Percentiles rank a stretch among this genome's conserved stretches.
These are phyloP conservation scores for Tetramorium simillimum DNA, from an alignment of 1,140 invertebrate species.

Conservation along the genomic window DNA sequence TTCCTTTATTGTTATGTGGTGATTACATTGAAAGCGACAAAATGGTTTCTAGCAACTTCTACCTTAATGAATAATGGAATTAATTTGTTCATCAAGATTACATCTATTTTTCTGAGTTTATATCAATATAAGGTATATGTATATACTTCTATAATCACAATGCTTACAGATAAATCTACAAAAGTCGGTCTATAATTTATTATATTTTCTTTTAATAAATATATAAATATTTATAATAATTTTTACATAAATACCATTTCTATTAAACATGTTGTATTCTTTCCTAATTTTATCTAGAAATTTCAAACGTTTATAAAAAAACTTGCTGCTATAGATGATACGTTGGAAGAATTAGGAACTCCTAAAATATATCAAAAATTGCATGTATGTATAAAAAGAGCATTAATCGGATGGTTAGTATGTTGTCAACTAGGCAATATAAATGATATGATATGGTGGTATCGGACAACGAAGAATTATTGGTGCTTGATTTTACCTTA, in stretches of 20 bases:
- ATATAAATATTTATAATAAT: not conserved
- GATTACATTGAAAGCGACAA: not conserved
- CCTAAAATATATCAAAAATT: not conserved
- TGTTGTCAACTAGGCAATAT: not conserved
- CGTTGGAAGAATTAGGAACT: conserved; percentile 31
- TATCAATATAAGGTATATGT: not conserved
- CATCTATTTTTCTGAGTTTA: not conserved
- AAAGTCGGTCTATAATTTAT: not conserved
- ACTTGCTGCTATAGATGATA: conserved; percentile 27
- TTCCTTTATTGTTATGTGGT: not conserved
- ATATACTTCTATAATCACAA: too few relatives aligned
- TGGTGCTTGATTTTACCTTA: not conserved
- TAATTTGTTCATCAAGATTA: not conserved
- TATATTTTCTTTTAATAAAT: not conserved
- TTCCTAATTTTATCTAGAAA: not conserved
- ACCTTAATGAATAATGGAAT: not conserved
- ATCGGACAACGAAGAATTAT: not conserved
- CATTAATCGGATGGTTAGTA: conserved; percentile 10
- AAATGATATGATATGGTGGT: not conserved
- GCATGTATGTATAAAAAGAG: not conserved
- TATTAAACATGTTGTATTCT: not conserved
- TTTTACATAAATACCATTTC: not conserved
- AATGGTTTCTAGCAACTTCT: not conserved
- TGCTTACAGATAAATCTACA: not conserved
- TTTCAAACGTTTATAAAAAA: conserved; percentile 8